A percentile compares a stretch with the other conserved stretches of the same genome.
These are phyloP conservation scores for Campoplex nolae DNA, from an alignment of 2,888 invertebrate species.

Conservation along the genomic window DNA sequence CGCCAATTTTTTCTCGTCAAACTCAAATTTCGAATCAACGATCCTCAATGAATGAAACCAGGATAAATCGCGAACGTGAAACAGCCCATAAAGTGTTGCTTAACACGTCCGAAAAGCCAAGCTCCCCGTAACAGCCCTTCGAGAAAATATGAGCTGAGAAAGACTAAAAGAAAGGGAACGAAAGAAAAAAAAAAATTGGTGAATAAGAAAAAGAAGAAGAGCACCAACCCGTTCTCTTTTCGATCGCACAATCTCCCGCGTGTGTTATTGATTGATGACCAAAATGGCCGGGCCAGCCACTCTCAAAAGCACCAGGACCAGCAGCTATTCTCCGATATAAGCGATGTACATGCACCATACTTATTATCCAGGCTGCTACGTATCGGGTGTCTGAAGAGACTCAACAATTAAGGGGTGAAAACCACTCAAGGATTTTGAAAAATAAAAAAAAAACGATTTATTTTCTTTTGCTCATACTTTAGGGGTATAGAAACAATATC, in stretches of 20 bases:
- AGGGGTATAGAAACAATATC: too few relatives aligned
- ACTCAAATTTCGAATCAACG: background rate
- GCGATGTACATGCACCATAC: constrained; percentile 13
- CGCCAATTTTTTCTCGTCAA: background rate
- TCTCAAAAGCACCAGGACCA: constrained; percentile 25
- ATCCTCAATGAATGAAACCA: background rate
- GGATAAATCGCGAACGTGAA: background rate
- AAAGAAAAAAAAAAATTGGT: background rate
- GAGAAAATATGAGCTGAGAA: constrained; percentile 32
- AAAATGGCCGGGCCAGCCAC: constrained; percentile 52
- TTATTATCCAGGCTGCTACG: background rate
- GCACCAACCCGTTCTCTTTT: constrained; percentile 43
- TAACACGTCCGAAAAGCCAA: constrained; percentile 17
- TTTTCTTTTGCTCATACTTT: too few relatives aligned
- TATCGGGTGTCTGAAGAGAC: background rate
- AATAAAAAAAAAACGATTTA: too few relatives aligned
- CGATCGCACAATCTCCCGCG: constrained; percentile 58
- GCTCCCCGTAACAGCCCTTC: constrained; percentile 1
- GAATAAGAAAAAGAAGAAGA: constrained; percentile 27
- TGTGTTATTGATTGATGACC: constrained; percentile 66
- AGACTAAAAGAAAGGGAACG: background rate
- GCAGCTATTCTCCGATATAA: constrained; percentile 43
- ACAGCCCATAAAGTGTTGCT: background rate
- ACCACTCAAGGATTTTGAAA: too few relatives aligned
- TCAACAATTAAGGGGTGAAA: background rate